A percentile compares a stretch with the other conserved stretches of the same genome.
Conservation (phyloP, 23 tunicate genomes). For the Botrylloides violaceus region DNA sequence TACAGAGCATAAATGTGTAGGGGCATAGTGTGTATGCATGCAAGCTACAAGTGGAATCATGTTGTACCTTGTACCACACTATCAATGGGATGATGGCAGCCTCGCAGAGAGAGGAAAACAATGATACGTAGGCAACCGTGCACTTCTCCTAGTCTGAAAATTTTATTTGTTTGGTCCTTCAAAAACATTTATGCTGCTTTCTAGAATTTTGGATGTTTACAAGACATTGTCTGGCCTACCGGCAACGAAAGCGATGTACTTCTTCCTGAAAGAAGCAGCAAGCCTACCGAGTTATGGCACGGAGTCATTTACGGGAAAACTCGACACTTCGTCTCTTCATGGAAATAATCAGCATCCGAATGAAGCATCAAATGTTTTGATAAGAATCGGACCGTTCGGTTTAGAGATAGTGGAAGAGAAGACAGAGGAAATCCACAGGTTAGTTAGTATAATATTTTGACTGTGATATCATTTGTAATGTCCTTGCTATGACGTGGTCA, state of each 20-base stretch:
- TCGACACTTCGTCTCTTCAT: conserved; percentile 12
- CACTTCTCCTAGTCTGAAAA: no score
- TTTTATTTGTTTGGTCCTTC: background rate
- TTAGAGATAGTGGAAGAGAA: conserved; percentile 45
- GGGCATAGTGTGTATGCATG: no score
- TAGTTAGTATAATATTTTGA: no score
- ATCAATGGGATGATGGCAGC: no score
- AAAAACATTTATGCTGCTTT: background rate
- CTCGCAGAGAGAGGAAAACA: no score
- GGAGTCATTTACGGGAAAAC: conserved; percentile 27
- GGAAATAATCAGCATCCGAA: background rate
- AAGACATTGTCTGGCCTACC: conserved; percentile 8
- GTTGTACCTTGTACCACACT: no score
- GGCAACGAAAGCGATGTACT: conserved; percentile 23
- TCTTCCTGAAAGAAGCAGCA: conserved; percentile 33
- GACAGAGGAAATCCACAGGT: conserved; percentile 38
- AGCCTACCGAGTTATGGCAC: conserved; percentile 47
- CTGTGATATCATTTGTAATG: no score
- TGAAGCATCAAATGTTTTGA: conserved; percentile 10
- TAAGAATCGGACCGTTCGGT: conserved; percentile 53
- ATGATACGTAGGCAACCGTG: no score
- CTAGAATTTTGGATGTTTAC: conserved; percentile 30
- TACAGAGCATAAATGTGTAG: no score
- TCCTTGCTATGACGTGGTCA: no score
- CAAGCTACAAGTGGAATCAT: no score